A percentile compares a stretch with the other conserved stretches of the same genome.
phyloP scores from a whole-genome alignment of 2,797 vertebrate species.

The Melanotaenia parkinsoni region DNA sequence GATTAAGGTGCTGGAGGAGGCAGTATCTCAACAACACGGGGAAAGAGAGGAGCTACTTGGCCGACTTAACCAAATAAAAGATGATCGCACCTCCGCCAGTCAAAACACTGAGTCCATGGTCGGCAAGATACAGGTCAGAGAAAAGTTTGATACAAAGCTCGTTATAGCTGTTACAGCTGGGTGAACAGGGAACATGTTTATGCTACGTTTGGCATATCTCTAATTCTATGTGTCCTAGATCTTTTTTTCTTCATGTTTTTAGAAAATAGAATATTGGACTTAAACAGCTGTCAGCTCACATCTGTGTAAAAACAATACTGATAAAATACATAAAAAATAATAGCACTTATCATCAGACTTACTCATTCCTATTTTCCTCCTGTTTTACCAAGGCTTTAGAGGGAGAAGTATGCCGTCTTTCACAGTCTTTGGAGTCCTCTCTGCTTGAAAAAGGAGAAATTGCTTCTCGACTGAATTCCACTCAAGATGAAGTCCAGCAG shows the following conservation, averaged over 20 bases:
- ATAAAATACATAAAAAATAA: not conserved
- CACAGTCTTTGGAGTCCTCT: slow-evolving; percentile 85
- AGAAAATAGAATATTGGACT: not conserved
- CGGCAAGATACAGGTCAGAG: slow-evolving; percentile 79
- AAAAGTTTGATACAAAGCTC: not conserved
- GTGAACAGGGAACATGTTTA: not conserved
- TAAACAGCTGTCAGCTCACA: not conserved
- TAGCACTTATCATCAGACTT: not conserved
- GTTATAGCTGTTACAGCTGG: not conserved
- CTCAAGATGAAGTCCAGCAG: slow-evolving; percentile 87
- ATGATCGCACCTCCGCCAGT: slow-evolving; percentile 77
- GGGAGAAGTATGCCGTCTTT: slow-evolving; percentile 80
- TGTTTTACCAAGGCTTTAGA: slow-evolving; percentile 64
- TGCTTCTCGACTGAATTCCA: slow-evolving; percentile 84
- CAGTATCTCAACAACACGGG: slow-evolving; percentile 60
- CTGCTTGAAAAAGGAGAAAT: slow-evolving; percentile 90
- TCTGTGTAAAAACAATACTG: no score
- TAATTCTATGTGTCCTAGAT: not conserved
- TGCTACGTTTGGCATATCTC: not conserved
- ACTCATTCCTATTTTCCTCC: not conserved
- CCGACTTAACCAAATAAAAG: slow-evolving; percentile 75
- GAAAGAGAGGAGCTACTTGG: slow-evolving; percentile 78
- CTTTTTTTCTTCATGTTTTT: not conserved
- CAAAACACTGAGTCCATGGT: slow-evolving; percentile 81
- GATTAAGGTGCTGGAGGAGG: slow-evolving; percentile 76